Conservation (phyloP, 2,113 vertebrate genomes). For the Verasper variegatus region DNA sequence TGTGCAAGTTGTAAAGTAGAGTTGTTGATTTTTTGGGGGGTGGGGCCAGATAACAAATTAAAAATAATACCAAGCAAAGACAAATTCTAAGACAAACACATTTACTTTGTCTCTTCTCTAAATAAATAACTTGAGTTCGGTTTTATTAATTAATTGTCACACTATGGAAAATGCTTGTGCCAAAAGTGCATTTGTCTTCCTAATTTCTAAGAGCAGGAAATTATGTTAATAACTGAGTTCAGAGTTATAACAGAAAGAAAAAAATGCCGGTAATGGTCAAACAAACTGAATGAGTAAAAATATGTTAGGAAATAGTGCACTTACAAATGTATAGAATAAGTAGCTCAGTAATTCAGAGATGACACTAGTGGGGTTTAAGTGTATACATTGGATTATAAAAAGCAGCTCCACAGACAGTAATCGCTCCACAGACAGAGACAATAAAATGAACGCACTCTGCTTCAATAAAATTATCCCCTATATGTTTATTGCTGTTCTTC, state of each 20-base stretch:
- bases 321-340: background rate
- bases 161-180: background rate
- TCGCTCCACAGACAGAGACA: background rate
- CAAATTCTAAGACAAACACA: no score
- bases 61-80: no score
- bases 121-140: no score
- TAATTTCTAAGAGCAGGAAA: background rate
- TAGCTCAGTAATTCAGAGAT: constrained; percentile 21
- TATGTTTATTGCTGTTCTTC: background rate
- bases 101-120: no score
- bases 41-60: no score
- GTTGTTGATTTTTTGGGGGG: background rate
- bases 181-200: background rate
- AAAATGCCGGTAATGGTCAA: background rate
- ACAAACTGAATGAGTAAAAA: background rate
- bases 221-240: background rate
- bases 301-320: background rate
- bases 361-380: background rate
- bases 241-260: no score
- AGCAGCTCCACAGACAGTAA: background rate
- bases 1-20: background rate
- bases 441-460: background rate
- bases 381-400: background rate
- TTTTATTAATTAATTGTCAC: background rate
- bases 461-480: constrained; percentile 19